A percentile compares a stretch with the other conserved stretches of the same genome.
Evolutionary conservation across 2,113 vertebrate genomes (phyloP).

Genomic region (Melanostigma gelatinosum): DNA sequence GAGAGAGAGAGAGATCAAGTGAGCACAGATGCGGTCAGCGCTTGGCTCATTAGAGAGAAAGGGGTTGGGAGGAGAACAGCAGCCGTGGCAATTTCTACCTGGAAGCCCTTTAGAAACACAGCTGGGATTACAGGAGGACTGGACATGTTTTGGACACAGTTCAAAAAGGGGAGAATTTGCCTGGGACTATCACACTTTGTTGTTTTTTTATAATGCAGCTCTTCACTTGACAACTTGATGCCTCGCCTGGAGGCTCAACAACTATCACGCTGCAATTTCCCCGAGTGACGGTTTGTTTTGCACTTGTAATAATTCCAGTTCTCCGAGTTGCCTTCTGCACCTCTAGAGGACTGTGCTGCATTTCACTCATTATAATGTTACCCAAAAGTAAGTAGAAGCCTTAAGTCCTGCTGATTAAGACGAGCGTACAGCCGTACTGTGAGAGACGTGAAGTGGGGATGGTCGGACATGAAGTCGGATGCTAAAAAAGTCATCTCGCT

Average conservation of each 20-base stretch:
- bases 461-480: not conserved
- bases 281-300: conserved; percentile 17
- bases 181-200: not conserved
- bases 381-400: too few relatives aligned
- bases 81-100: not conserved
- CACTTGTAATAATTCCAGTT: conserved; percentile 18
- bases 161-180: conserved; percentile 4
- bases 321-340: not conserved
- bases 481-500: not conserved
- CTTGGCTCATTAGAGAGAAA: conserved; percentile 5
- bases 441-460: not conserved
- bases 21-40: conserved; percentile 29
- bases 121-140: not conserved
- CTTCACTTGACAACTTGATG: not conserved
- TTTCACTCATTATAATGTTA: not conserved
- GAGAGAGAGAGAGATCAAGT: conserved; percentile 11
- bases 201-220: not conserved
- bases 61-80: conserved; percentile 2
- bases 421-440: not conserved
- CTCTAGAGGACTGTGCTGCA: not conserved
- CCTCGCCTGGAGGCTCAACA: not conserved
- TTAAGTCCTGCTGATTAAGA: not conserved
- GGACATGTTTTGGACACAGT: not conserved
- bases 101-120: not conserved
- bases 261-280: conserved; percentile 7